phyloP scores from a whole-genome alignment of 92 coral and sea anemone species.

The Paragorgia papillata region DNA sequence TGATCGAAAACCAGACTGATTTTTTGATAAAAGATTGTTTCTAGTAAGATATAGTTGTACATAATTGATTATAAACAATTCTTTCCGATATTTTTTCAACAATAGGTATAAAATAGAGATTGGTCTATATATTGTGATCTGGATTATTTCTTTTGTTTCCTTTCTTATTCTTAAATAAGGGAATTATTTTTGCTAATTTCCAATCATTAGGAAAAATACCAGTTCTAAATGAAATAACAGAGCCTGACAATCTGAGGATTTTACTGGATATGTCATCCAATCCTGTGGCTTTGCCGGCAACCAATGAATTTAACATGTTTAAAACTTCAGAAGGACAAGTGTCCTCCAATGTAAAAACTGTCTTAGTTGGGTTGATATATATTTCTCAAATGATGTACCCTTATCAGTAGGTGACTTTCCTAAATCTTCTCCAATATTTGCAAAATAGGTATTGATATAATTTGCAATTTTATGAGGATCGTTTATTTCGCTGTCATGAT shows the following conservation, averaged over 20 bases:
- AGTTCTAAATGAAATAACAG: not conserved
- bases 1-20: no score
- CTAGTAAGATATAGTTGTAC: no score
- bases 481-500: not conserved
- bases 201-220: conserved; percentile 13
- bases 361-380: conserved; percentile 58
- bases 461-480: not conserved
- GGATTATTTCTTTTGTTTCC: conserved; percentile 16
- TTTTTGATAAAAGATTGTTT: no score
- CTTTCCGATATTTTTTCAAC: no score
- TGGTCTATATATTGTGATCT: not conserved
- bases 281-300: no score
- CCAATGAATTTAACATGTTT: no score
- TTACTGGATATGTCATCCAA: no score
- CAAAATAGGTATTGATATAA: conserved; percentile 1
- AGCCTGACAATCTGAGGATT: no score
- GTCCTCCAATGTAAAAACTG: conserved; percentile 38
- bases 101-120: not conserved
- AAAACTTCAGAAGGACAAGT: conserved; percentile 16
- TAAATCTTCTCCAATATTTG: conserved; percentile 13
- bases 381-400: conserved; percentile 11
- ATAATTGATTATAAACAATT: not conserved
- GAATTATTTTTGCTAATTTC: no score
- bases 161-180: not conserved
- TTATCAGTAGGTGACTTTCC: conserved; percentile 10